phyloP scores from a whole-genome alignment of 2,113 vertebrate genomes.

The Gopherus flavomarginatus region DNA sequence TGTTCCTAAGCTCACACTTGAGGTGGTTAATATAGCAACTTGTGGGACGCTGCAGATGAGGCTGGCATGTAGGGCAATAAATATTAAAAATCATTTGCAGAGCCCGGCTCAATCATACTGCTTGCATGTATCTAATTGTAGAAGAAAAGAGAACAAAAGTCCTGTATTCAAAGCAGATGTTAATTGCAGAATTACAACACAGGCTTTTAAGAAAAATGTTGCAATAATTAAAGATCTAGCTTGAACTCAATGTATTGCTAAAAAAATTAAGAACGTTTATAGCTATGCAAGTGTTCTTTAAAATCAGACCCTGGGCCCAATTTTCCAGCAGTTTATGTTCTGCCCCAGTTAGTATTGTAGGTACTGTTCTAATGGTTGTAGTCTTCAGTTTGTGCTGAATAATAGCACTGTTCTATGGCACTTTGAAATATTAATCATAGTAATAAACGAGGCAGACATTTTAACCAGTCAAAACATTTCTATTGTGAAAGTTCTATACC shows the following conservation, averaged over 20 bases:
- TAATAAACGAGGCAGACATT: background rate
- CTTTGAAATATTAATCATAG: conserved; percentile 39
- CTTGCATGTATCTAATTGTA: conserved; percentile 48
- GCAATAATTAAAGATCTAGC: conserved; percentile 67
- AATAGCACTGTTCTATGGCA: background rate
- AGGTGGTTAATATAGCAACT: conserved; percentile 74
- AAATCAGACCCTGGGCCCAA: conserved; percentile 58
- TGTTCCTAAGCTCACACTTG: conserved; percentile 59
- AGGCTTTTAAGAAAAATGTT: conserved; percentile 67
- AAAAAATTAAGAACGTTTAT: conserved; percentile 73
- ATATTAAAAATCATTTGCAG: conserved; percentile 67
- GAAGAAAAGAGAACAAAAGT: conserved; percentile 65
- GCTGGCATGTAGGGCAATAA: conserved; percentile 77
- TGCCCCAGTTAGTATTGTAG: conserved; percentile 22
- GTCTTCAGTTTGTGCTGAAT: background rate
- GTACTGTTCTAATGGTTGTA: conserved; percentile 3
- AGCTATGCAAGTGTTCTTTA: conserved; percentile 60
- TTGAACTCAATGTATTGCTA: conserved; percentile 63
- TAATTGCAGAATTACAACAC: conserved; percentile 56
- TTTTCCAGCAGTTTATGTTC: conserved; percentile 66
- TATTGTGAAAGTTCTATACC: conserved; percentile 18
- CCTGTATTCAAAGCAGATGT: conserved; percentile 60
- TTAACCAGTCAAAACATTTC: background rate
- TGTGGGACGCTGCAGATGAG: conserved; percentile 77
- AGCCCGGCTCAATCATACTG: conserved; percentile 4